phyloP scores from a whole-genome alignment of 2,113 vertebrate genomes.

The Takifugu bimaculatus region DNA sequence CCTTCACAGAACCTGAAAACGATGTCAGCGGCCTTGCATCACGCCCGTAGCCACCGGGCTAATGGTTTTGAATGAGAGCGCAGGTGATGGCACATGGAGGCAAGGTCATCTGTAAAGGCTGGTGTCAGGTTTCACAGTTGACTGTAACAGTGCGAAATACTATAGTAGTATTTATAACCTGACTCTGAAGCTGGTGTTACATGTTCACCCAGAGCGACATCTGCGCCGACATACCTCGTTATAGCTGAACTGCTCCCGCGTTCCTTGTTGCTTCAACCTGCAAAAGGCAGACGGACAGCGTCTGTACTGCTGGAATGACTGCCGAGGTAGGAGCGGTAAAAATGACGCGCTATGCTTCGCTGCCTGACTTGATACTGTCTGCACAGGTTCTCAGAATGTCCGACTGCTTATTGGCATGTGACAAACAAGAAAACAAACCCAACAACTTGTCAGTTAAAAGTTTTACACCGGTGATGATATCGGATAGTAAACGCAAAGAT shows the following conservation, averaged over 20 bases:
- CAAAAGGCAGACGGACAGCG: conserved; percentile 29
- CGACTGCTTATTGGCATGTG: too few species aligned
- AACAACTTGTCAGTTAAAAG: too few species aligned
- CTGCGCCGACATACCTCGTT: conserved; percentile 72
- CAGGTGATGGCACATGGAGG: conserved; percentile 10
- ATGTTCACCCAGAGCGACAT: conserved; percentile 29
- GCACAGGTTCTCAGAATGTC: not conserved
- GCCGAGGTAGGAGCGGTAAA: too few species aligned
- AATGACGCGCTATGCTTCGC: too few species aligned
- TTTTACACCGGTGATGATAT: too few species aligned
- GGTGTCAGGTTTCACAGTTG: conserved; percentile 51
- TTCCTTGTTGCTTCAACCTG: conserved; percentile 80
- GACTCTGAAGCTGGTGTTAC: conserved; percentile 30
- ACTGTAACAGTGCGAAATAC: conserved; percentile 40
- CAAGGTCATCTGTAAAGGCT: conserved; percentile 53
- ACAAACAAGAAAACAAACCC: too few species aligned
- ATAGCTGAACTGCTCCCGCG: conserved; percentile 80
- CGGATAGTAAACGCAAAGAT: too few species aligned
- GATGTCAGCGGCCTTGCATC: not conserved
- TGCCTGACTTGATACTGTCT: too few species aligned
- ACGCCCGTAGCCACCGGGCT: conserved; percentile 24
- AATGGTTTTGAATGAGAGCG: conserved; percentile 10
- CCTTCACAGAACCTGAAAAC: not conserved
- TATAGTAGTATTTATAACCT: conserved; percentile 50
- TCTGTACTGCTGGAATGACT: not conserved